These are phyloP conservation scores for Ochropleura leucogaster DNA, from an alignment of 2,888 invertebrate species.

Conservation along the genomic window DNA sequence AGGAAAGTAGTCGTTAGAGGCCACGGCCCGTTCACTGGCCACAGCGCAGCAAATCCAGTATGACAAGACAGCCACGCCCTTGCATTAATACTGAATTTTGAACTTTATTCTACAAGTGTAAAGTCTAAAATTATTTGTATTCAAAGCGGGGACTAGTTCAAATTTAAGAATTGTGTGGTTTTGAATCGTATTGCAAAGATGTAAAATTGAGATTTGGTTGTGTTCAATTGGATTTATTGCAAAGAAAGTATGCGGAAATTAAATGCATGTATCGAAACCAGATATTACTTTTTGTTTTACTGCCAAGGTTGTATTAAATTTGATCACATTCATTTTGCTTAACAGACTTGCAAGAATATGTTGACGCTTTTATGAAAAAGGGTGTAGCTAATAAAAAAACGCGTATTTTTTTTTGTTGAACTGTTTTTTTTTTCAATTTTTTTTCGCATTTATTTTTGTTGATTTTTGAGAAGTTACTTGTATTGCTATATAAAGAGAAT, in stretches of 20 bases:
- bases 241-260: constrained; percentile 60
- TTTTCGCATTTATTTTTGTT: too few species aligned
- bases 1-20: constrained; percentile 84
- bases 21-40: constrained; percentile 74
- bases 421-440: too few species aligned
- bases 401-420: too few species aligned
- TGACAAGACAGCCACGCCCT: constrained; percentile 58
- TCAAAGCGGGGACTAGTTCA: constrained; percentile 9
- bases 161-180: background rate
- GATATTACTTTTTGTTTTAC: constrained; percentile 24
- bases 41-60: constrained; percentile 45
- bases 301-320: constrained; percentile 35
- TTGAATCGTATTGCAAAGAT: background rate
- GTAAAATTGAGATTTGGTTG: constrained; percentile 11
- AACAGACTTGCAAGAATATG: background rate
- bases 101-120: constrained; percentile 6
- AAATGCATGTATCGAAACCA: constrained; percentile 31
- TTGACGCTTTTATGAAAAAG: background rate
- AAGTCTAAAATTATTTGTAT: constrained; percentile 1
- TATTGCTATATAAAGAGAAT: too few species aligned
- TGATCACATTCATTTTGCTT: constrained; percentile 1
- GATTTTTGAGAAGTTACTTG: too few species aligned
- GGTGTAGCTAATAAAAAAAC: too few species aligned
- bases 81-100: constrained; percentile 29
- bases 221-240: background rate